Percentiles rank a stretch among this genome's conserved stretches.
Conservation (phyloP, 2,113 vertebrate species). For the Calidris pugnax region DNA sequence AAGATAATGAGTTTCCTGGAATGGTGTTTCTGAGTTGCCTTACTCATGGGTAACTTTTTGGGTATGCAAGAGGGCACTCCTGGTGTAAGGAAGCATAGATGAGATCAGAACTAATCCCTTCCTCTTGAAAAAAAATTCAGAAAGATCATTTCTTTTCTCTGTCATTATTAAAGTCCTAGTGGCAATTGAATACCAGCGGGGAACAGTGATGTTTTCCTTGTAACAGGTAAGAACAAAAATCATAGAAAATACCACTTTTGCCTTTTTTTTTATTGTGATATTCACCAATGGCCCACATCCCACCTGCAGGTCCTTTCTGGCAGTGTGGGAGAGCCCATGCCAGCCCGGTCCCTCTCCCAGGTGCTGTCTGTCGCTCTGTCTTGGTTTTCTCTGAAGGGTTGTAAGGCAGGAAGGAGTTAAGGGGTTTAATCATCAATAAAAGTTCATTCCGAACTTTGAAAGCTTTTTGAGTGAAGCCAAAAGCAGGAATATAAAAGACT, state of each 20-base stretch:
- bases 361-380: background rate
- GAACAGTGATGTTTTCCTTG: background rate
- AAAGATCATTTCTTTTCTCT: background rate
- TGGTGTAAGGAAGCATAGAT: background rate
- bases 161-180: background rate
- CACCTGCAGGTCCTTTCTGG: background rate
- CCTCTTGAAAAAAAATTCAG: background rate
- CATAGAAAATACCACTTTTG: background rate
- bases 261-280: background rate
- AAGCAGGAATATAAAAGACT: background rate
- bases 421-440: background rate
- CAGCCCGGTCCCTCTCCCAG: accelerated
- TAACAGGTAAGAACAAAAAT: background rate
- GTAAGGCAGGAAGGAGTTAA: background rate
- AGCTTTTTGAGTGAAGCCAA: background rate
- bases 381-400: background rate
- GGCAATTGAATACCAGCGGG: background rate
- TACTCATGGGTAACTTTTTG: background rate
- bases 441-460: background rate
- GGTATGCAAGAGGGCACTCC: background rate
- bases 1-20: background rate
- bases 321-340: background rate
- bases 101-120: background rate
- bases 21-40: background rate
- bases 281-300: background rate